phyloP scores from a whole-genome alignment of 2,888 invertebrate species.

The Pimpla rufipes region DNA sequence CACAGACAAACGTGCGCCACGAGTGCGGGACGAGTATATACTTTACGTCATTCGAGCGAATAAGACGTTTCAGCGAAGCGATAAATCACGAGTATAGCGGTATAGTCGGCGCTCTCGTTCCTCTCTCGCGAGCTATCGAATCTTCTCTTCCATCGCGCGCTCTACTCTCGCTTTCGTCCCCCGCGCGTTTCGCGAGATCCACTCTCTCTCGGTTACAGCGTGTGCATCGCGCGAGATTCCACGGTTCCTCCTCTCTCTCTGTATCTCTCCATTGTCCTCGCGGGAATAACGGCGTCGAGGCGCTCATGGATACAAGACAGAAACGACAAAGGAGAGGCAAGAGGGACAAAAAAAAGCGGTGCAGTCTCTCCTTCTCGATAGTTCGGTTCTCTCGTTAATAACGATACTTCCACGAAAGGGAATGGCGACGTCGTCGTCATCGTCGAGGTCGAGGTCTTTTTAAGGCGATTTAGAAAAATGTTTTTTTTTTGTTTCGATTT shows the following conservation, averaged over 20 bases:
- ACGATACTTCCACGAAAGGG: conserved; percentile 41
- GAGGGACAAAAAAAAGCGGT: conserved; percentile 13
- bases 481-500: too few species aligned
- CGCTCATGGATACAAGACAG: conserved; percentile 35
- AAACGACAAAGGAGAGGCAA: conserved; percentile 26
- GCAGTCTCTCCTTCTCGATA: conserved; percentile 20
- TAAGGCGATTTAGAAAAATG: too few species aligned
- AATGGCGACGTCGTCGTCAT: conserved; percentile 36
- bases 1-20: conserved; percentile 1
- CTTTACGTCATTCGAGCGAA: conserved; percentile 55
- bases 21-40: conserved; percentile 33
- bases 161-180: conserved; percentile 33
- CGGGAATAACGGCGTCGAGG: conserved; percentile 45
- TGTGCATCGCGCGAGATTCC: conserved; percentile 43
- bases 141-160: conserved; percentile 17
- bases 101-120: conserved; percentile 54
- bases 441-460: conserved; percentile 37
- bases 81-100: conserved; percentile 60
- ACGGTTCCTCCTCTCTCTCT: conserved; percentile 10
- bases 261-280: conserved; percentile 42
- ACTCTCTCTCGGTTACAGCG: background rate
- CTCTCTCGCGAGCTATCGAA: conserved; percentile 58
- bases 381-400: conserved; percentile 57
- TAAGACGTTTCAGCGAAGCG: conserved; percentile 60
- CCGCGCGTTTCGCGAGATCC: background rate